Conservation (phyloP, 2,113 vertebrate species). For the Chrysemys picta region DNA sequence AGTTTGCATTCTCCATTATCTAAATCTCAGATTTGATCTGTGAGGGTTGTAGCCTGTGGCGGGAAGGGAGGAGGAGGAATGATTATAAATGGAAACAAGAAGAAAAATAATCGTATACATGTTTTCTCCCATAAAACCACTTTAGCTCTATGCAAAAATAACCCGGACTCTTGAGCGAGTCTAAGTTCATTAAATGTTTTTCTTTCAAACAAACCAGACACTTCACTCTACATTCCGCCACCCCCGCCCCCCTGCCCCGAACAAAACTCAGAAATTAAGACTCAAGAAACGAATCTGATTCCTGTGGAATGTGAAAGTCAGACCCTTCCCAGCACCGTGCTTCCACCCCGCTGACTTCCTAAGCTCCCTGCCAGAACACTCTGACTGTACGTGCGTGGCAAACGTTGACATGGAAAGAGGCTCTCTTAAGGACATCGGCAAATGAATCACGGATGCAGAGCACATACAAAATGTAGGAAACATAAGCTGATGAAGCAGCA, state of each 20-base stretch:
- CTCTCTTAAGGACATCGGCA: not conserved
- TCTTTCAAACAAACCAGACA: not conserved
- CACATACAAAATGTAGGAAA: not conserved
- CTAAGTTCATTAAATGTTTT: not conserved
- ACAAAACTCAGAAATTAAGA: not conserved
- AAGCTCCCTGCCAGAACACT: not conserved
- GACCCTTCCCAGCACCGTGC: not conserved
- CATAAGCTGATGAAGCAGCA: not conserved
- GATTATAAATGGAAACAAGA: not conserved
- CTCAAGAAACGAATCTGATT: not conserved
- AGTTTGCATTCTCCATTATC: not conserved
- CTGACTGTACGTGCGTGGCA: not conserved
- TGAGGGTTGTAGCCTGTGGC: too few relatives aligned
- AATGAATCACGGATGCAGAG: fast-evolving
- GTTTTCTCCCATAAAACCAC: not conserved
- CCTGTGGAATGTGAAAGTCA: not conserved
- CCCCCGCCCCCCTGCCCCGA: too few relatives aligned
- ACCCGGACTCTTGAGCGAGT: not conserved
- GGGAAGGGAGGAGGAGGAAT: not conserved
- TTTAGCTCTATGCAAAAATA: not conserved
- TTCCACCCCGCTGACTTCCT: not conserved
- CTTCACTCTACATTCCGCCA: not conserved
- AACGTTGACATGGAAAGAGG: not conserved
- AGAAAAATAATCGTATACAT: not conserved
- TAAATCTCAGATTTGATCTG: not conserved